Percentiles rank a stretch among this genome's conserved stretches.
Conservation (phyloP, 1,140 invertebrate species). For the Tyrophagus putrescentiae region DNA sequence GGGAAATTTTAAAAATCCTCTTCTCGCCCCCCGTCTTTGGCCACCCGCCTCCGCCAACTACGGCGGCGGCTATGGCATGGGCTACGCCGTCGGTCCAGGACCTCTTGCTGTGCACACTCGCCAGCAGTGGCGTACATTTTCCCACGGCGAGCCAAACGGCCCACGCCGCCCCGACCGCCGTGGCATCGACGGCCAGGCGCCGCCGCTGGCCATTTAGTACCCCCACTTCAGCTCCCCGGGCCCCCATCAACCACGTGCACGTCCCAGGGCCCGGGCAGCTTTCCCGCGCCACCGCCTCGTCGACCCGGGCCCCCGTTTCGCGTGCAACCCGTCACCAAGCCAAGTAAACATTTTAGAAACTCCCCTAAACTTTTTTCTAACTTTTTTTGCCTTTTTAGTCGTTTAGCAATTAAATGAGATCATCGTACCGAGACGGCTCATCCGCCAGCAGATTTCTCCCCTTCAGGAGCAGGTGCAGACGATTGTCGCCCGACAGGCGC, state of each 20-base stretch:
- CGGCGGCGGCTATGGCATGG: no score
- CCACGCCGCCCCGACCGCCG: background rate
- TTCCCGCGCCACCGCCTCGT: background rate
- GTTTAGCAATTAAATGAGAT: no score
- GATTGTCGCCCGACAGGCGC: background rate
- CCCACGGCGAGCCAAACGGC: background rate
- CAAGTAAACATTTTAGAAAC: no score
- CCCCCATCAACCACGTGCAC: background rate
- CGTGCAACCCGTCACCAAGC: slow-evolving; percentile 13
- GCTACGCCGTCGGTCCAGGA: no score
- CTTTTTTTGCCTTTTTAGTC: no score
- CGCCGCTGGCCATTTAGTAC: background rate
- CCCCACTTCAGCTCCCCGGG: background rate
- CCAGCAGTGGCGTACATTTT: background rate
- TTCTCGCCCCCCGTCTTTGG: no score
- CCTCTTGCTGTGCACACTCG: background rate
- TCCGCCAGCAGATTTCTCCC: background rate
- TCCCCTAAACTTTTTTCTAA: no score
- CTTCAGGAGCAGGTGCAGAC: slow-evolving; percentile 4
- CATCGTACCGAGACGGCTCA: background rate
- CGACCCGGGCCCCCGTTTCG: background rate
- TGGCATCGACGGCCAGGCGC: background rate
- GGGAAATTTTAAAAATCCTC: no score
- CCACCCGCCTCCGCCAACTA: no score
- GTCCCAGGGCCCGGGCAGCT: background rate